Conservation (phyloP, 2,113 vertebrate species). For the Philantomba maxwellii region DNA sequence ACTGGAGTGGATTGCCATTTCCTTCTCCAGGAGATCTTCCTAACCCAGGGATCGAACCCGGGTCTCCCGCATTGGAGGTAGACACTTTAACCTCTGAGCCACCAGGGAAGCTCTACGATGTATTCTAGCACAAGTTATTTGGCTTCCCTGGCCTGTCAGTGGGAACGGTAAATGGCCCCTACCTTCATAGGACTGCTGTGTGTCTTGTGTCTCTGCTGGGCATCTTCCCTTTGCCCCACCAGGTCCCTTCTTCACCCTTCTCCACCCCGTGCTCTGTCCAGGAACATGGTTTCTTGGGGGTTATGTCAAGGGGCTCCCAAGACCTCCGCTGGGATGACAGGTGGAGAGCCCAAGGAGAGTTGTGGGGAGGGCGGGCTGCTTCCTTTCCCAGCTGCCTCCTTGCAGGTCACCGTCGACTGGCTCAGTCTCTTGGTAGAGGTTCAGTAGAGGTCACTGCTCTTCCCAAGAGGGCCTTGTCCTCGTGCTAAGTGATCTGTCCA, state of each 20-base stretch:
- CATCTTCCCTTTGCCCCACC: not conserved
- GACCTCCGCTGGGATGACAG: not conserved
- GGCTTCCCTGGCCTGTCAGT: not conserved
- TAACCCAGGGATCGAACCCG: no score
- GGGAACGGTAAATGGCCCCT: rapidly evolving
- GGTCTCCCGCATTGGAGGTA: no score
- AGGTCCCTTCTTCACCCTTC: not conserved
- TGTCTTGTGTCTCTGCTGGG: not conserved
- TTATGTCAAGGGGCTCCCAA: not conserved
- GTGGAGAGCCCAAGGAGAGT: not conserved
- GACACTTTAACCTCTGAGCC: no score
- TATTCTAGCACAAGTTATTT: not conserved
- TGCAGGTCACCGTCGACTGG: not conserved
- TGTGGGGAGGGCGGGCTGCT: not conserved
- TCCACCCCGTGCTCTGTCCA: not conserved
- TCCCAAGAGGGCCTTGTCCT: not conserved
- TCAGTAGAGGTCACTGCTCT: not conserved
- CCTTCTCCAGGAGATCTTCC: no score
- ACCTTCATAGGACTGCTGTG: not conserved
- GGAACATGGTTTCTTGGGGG: not conserved
- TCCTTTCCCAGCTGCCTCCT: not conserved
- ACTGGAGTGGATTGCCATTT: no score
- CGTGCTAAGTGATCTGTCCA: not conserved
- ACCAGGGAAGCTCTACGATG: no score
- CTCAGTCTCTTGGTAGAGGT: not conserved